Base-by-base conservation (phyloP, 2,888 invertebrate species). In the Gymnoscelis rufifasciata region DNA sequence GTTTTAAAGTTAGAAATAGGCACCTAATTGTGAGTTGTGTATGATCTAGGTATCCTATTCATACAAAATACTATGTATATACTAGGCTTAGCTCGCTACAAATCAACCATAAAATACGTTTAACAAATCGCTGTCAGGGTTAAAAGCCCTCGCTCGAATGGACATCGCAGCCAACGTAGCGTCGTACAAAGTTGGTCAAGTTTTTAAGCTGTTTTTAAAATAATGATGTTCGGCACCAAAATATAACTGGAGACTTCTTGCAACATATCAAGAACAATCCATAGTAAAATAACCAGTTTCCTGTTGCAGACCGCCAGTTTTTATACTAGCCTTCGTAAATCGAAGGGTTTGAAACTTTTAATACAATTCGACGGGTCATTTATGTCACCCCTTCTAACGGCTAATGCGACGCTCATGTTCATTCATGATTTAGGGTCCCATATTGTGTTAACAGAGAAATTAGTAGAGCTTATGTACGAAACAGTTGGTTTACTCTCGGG, bases 381-480 rank as follows among this genome's bases (percentile, higher is more conserved):
- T 55, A 51, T 68, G 66, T 73, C 78, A 81, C 78, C 84, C 83
- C 71, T 78, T 71, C 59, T 56, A 58, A 60, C 56, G 54, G 57
- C 64, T 74, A 71, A 76, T 72, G 61, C 67, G 57, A 53, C 62
- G 62, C 74, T 80, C 77, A 76, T 80, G 78, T 81, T 78, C 79
- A 82, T 83, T 80, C 81, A 82, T 81, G 74, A 78, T 78, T 72
- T 71, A 74, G 74, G 81, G 81, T 59, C 51, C 59, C 51, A 66
- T 70, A 78, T 81, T 81, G 77, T 82, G 73, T 78, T 78, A 78
- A 74, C 74, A 77, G 66, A 60, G 62, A 83, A 83, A 86, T 87
- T 86, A 86, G 81, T 77, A 35, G 42, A 50, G 50, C 50, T 50
- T 45, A 50, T 42, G 41, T 28, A 42, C 38, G 42, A 38, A 45